A percentile compares a stretch with the other conserved stretches of the same genome.
phyloP scores from a whole-genome alignment of 2,113 vertebrate genomes.

The Dendrocopos noguchii region DNA sequence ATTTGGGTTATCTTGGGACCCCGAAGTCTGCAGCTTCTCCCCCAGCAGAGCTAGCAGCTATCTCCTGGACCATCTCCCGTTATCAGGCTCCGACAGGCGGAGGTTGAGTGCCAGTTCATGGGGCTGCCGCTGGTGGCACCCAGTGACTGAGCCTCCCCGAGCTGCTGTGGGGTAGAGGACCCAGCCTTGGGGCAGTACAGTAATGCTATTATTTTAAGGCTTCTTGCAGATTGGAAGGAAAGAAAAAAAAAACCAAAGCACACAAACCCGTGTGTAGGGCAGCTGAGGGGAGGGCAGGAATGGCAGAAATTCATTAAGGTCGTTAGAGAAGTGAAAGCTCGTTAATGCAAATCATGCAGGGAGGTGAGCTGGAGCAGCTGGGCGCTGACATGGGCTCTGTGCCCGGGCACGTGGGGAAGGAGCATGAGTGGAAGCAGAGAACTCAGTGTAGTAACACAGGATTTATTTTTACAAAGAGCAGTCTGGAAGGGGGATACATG shows the following conservation, averaged over 20 bases:
- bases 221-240: not conserved
- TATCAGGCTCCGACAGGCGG: fast-evolving
- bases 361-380: not conserved
- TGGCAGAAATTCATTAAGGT: slow-evolving; percentile 46
- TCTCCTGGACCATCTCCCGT: not conserved
- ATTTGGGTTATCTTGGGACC: not conserved
- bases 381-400: not conserved
- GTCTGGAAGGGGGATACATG: not conserved
- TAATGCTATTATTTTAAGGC: slow-evolving; percentile 32
- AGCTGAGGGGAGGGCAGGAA: not conserved
- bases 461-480: slow-evolving; percentile 33
- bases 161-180: not conserved
- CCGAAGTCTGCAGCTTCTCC: not conserved
- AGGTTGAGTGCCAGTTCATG: fast-evolving
- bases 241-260: not conserved
- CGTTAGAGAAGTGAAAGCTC: slow-evolving; percentile 38
- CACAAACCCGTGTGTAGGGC: not conserved
- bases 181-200: slow-evolving; percentile 15
- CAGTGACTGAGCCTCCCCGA: not conserved
- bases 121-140: not conserved
- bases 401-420: not conserved
- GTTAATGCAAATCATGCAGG: not conserved
- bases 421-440: not conserved
- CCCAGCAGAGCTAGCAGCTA: fast-evolving
- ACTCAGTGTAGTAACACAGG: fast-evolving